A percentile compares a stretch with the other conserved stretches of the same genome.
Evolutionary conservation across 2,888 invertebrate species (phyloP).

Genomic region (Heliconius sara): DNA sequence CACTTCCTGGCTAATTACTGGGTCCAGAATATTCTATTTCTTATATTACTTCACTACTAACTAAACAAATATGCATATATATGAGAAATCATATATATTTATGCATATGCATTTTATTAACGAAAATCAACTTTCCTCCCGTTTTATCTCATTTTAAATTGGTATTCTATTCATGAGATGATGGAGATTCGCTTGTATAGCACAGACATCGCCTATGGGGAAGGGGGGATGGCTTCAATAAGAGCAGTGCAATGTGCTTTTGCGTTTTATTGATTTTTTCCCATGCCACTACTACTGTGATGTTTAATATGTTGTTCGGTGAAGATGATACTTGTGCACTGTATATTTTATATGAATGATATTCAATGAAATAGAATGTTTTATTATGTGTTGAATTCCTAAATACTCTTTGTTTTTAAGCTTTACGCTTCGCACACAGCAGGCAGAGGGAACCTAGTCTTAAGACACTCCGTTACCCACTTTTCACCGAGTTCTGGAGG

Average conservation of each 20-base stretch:
- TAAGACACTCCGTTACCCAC: no score
- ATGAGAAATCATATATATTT: no score
- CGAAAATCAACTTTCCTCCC: background rate
- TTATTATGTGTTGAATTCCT: no score
- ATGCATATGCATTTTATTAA: background rate
- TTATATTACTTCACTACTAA: background rate
- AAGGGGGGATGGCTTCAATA: constrained; percentile 23
- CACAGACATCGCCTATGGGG: constrained; percentile 20
- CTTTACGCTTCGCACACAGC: no score
- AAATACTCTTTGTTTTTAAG: no score
- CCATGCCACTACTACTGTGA: background rate
- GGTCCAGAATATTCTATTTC: no score
- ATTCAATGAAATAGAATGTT: no score
- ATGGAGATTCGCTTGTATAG: constrained; percentile 10
- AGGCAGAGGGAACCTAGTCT: no score
- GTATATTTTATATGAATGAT: no score
- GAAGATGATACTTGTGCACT: background rate
- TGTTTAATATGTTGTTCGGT: background rate
- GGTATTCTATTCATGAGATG: constrained; percentile 7
- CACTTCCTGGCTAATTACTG: no score
- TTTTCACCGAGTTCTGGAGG: no score
- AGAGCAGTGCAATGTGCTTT: constrained; percentile 32
- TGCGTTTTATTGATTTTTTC: constrained; percentile 31
- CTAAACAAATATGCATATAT: no score
- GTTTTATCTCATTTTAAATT: background rate